These are phyloP conservation scores for Psittacara wagleri DNA, from an alignment of 2,113 vertebrate genomes.

Conservation along the genomic window DNA sequence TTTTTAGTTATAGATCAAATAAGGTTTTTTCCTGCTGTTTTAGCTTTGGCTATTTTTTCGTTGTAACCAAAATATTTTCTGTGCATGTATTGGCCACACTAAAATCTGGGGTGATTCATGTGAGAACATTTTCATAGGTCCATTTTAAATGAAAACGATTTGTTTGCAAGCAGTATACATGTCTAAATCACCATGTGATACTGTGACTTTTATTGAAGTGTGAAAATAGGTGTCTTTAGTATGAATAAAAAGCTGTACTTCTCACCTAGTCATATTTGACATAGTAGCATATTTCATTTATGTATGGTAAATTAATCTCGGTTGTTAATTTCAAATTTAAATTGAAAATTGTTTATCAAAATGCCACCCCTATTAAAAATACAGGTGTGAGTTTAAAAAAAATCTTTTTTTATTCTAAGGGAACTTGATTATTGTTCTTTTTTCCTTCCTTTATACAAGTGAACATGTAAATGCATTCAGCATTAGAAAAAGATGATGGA, in stretches of 20 bases:
- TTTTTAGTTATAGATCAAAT: background rate
- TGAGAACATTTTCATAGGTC: background rate
- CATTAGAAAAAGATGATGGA: background rate
- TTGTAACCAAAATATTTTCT: background rate
- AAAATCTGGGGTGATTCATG: background rate
- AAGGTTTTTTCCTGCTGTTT: background rate
- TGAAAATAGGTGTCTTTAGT: background rate
- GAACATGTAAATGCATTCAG: background rate
- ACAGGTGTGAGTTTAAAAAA: background rate
- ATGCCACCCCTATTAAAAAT: background rate
- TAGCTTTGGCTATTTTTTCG: background rate
- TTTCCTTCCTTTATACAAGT: background rate
- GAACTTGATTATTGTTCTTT: background rate
- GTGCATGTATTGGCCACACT: background rate
- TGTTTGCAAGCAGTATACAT: background rate
- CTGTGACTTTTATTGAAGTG: background rate
- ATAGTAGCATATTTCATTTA: background rate
- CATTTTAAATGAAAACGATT: background rate
- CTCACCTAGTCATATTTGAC: background rate
- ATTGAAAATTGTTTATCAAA: background rate
- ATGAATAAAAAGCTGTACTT: background rate
- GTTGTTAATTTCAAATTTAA: background rate
- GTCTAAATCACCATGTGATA: background rate
- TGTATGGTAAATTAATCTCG: background rate
- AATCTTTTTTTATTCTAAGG: background rate